Conservation (phyloP, 2,113 vertebrate genomes). For the Rynchops niger region DNA sequence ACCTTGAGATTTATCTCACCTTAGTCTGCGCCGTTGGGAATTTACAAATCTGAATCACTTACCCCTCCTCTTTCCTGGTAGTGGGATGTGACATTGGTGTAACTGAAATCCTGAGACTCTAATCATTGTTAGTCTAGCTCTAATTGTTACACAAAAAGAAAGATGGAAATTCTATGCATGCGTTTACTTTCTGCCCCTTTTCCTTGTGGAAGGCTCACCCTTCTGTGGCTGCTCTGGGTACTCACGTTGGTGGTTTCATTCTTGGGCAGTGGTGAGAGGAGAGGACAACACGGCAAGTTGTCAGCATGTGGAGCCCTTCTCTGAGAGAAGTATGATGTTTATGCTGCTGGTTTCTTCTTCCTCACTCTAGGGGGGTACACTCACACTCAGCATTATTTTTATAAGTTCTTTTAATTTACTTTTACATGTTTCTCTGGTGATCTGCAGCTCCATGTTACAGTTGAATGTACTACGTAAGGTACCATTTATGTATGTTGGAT, state of each 20-base stretch:
- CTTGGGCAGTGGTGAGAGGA: background rate
- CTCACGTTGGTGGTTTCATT: background rate
- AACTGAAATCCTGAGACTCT: background rate
- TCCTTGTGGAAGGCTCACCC: background rate
- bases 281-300: background rate
- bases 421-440: background rate
- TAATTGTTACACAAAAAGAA: background rate
- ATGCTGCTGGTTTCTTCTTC: background rate
- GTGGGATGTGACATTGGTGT: background rate
- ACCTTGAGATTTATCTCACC: too few relatives aligned
- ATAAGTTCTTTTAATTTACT: background rate
- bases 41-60: too few relatives aligned
- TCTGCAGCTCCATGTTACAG: background rate
- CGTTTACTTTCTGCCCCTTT: background rate
- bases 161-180: accelerated
- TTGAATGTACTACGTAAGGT: background rate
- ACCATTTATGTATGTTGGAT: background rate
- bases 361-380: background rate
- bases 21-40: too few relatives aligned
- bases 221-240: background rate
- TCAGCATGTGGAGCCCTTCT: background rate
- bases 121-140: background rate
- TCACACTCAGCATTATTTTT: background rate
- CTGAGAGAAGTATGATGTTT: background rate
- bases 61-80: too few relatives aligned